Conservation (phyloP, 2,888 invertebrate species). For the Epinotia bilunana region DNA sequence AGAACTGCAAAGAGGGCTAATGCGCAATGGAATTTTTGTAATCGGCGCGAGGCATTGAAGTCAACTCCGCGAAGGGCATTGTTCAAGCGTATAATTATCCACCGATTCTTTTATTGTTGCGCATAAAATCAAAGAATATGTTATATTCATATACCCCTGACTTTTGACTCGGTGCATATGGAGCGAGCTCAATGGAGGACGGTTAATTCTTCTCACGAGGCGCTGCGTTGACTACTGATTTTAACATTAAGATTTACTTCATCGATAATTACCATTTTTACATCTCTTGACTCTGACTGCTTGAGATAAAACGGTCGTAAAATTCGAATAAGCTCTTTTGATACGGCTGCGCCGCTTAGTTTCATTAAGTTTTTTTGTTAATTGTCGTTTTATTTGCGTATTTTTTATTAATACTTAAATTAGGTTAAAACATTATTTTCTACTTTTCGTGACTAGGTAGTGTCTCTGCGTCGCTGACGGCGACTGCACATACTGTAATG, state of each 20-base stretch:
- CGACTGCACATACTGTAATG: too few relatives aligned
- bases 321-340: neutral
- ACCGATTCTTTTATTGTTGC: conserved; percentile 76
- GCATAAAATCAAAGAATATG: conserved; percentile 81
- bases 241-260: conserved; percentile 46
- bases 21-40: conserved; percentile 70
- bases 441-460: too few relatives aligned
- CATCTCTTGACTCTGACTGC: conserved; percentile 14
- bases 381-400: neutral
- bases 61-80: conserved; percentile 74
- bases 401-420: neutral
- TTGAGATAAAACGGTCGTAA: conserved; percentile 19
- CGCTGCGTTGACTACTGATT: conserved; percentile 59
- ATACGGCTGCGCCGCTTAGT: neutral
- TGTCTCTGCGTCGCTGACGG: too few relatives aligned
- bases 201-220: conserved; percentile 83
- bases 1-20: conserved; percentile 70
- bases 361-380: neutral
- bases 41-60: conserved; percentile 73
- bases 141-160: conserved; percentile 78
- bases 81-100: conserved; percentile 81
- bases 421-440: neutral
- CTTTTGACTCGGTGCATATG: conserved; percentile 78
- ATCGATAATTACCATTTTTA: conserved; percentile 24
- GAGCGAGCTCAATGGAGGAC: conserved; percentile 73